Conservation (phyloP, 1,140 invertebrate genomes). For the Tetraneura akinire region DNA sequence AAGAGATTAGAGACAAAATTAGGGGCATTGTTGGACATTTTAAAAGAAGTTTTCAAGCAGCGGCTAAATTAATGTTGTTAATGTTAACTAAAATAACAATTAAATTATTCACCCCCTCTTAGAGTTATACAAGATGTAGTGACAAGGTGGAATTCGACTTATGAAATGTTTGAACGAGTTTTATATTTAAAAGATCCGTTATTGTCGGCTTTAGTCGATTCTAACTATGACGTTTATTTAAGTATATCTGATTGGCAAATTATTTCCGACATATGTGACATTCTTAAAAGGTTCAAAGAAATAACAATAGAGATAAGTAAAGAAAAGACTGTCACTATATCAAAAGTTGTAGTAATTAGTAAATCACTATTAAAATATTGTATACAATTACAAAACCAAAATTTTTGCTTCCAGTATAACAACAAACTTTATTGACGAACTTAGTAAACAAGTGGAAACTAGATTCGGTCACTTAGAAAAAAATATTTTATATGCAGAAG, state of each 20-base stretch:
- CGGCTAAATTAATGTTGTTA: neutral
- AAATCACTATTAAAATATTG: neutral
- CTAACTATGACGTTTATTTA: neutral
- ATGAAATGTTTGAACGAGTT: neutral
- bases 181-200: neutral
- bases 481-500: neutral
- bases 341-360: neutral
- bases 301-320: neutral
- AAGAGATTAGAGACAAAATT: neutral
- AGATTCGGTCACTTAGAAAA: neutral
- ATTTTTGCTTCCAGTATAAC: neutral
- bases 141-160: neutral
- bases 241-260: neutral
- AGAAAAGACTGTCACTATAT: neutral
- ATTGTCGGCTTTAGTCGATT: neutral
- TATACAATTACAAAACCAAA: neutral
- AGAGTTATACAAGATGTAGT: neutral
- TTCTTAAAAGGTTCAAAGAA: neutral
- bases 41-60: neutral
- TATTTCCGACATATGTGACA: neutral
- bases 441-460: neutral
- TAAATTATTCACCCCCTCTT: neutral
- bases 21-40: neutral
- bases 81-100: neutral
- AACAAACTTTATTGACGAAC: neutral